A percentile compares a stretch with the other conserved stretches of the same genome.
Conservation (phyloP, 2,113 vertebrate species). For the Ageneiosus marmoratus region DNA sequence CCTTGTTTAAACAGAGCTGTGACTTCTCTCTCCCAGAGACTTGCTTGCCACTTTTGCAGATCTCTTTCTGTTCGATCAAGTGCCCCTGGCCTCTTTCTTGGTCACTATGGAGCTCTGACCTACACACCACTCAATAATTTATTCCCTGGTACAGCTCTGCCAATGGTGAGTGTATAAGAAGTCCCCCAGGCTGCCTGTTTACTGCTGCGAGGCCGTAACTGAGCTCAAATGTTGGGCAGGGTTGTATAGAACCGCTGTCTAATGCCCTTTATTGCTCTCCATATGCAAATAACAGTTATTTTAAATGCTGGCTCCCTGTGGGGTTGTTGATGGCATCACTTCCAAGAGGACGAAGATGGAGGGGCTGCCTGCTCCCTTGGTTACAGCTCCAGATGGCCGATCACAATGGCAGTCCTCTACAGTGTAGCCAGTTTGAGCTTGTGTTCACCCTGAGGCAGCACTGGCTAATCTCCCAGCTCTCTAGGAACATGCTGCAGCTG, state of each 20-base stretch:
- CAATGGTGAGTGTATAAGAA: conserved; percentile 39
- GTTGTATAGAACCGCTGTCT: conserved; percentile 39
- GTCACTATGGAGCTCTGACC: conserved; percentile 53
- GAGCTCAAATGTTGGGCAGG: conserved; percentile 29
- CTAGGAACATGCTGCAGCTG: conserved; percentile 41
- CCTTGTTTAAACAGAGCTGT: conserved; percentile 41
- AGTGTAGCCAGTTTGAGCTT: conserved; percentile 28
- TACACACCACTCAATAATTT: conserved; percentile 54
- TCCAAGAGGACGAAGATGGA: conserved; percentile 59
- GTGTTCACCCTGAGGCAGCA: conserved; percentile 40
- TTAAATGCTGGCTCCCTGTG: conserved; percentile 70
- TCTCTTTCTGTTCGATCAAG: conserved; percentile 23
- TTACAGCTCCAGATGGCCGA: conserved; percentile 51
- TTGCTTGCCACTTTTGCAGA: conserved; percentile 20
- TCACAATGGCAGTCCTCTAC: conserved; percentile 53
- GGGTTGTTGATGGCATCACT: conserved; percentile 68
- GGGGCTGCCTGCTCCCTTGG: conserved; percentile 42
- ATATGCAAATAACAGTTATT: conserved; percentile 76
- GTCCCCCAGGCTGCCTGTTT: conserved; percentile 42
- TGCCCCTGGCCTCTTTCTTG: conserved; percentile 28
- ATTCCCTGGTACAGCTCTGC: conserved; percentile 43
- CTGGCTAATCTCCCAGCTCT: conserved; percentile 40
- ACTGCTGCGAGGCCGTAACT: conserved; percentile 19
- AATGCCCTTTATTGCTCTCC: conserved; percentile 49
- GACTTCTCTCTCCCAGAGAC: conserved; percentile 27